These are phyloP conservation scores for Athetis lepigone DNA, from an alignment of 2,888 invertebrate species.

Conservation along the genomic window DNA sequence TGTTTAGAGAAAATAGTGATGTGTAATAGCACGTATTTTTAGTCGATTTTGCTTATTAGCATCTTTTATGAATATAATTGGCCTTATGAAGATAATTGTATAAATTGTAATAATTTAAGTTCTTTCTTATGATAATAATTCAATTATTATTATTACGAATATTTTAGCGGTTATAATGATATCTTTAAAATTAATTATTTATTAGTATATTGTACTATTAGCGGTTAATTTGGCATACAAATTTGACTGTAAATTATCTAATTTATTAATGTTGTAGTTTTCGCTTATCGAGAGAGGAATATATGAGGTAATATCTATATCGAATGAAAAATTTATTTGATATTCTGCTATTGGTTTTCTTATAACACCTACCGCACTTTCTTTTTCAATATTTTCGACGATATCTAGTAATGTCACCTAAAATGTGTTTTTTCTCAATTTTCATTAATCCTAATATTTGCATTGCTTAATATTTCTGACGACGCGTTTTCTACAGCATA, in stretches of 20 bases:
- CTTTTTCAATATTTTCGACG: conserved; percentile 31
- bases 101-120: conserved; percentile 55
- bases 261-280: conserved; percentile 55
- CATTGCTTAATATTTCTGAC: conserved; percentile 43
- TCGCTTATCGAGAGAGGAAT: conserved; percentile 54
- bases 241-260: conserved; percentile 48
- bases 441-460: conserved; percentile 36
- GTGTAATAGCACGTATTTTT: conserved; percentile 43
- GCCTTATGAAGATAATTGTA: conserved; percentile 66
- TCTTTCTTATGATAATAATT: conserved; percentile 65
- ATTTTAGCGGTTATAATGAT: conserved; percentile 60
- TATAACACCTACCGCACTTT: conserved; percentile 37
- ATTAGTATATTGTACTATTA: conserved; percentile 46
- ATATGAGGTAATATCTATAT: conserved; percentile 42
- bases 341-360: conserved; percentile 32
- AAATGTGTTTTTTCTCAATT: conserved; percentile 49
- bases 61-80: conserved; percentile 62
- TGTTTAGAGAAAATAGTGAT: conserved; percentile 41
- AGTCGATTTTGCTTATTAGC: conserved; percentile 54
- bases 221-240: conserved; percentile 48
- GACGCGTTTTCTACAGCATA: not conserved
- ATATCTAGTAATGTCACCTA: conserved; percentile 35
- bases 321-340: conserved; percentile 17
- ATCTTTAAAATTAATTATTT: conserved; percentile 55
- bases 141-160: conserved; percentile 68